Evolutionary conservation across 2,888 invertebrate species (phyloP).

Genomic region (Machimus atricapillus): DNA sequence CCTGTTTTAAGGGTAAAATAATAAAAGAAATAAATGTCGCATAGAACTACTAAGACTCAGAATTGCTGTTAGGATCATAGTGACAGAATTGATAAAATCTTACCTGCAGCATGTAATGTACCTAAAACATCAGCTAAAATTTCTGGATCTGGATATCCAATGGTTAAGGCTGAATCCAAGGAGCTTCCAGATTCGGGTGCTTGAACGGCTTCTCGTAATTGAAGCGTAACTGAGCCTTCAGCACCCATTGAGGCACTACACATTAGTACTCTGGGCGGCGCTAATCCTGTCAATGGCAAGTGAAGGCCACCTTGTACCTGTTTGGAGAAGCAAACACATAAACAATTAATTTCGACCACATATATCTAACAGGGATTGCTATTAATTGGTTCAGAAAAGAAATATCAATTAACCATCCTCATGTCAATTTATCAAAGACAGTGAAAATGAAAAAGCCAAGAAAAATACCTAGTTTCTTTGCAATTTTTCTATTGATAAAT

Average conservation of each 20-base stretch:
- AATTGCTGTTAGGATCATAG: background rate
- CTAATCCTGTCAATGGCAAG: conserved; percentile 60
- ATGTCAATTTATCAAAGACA: conserved; percentile 1
- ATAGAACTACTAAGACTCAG: background rate
- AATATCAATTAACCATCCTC: background rate
- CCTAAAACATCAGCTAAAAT: conserved; percentile 76
- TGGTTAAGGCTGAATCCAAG: conserved; percentile 70
- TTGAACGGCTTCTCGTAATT: conserved; percentile 60
- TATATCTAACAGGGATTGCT: background rate
- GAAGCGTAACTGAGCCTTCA: conserved; percentile 62
- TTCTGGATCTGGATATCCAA: conserved; percentile 77
- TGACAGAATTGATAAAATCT: conserved; percentile 47
- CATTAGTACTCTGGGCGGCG: conserved; percentile 55
- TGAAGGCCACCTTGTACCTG: conserved; percentile 62
- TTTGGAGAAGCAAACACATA: background rate
- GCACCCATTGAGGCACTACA: conserved; percentile 63
- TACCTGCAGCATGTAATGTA: conserved; percentile 68
- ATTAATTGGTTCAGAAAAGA: background rate
- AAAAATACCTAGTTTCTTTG: background rate
- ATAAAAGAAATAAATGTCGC: background rate
- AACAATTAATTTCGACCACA: background rate
- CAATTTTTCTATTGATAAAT: background rate
- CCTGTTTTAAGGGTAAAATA: background rate
- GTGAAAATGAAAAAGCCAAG: background rate
- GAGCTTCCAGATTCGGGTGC: conserved; percentile 53